Percentiles rank a stretch among this genome's conserved stretches.
Evolutionary conservation across 2,797 vertebrate species (phyloP).

Genomic region (Hephaestus fuliginosus): DNA sequence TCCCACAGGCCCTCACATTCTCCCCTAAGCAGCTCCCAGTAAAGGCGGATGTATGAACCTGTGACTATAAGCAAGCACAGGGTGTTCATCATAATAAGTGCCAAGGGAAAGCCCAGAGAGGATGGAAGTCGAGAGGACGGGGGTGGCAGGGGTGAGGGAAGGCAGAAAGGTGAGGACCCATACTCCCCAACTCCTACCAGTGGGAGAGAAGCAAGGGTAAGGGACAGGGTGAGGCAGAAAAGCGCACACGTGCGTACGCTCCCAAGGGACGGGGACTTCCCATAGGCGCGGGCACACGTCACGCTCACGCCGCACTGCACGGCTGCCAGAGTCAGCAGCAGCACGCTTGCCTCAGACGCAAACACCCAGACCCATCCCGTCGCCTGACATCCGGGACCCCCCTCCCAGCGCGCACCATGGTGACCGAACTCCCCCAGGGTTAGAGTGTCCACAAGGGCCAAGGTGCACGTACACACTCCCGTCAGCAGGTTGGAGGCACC

Average conservation of each 20-base stretch:
- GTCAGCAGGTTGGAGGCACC: slow-evolving; percentile 92
- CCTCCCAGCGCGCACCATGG: slow-evolving; percentile 93
- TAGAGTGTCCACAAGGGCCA: slow-evolving; percentile 90
- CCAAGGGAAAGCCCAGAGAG: slow-evolving; percentile 90
- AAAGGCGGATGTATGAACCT: slow-evolving; percentile 92
- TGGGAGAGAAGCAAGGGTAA: slow-evolving; percentile 88
- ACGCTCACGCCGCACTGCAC: slow-evolving; percentile 92
- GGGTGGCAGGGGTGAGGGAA: slow-evolving; percentile 90
- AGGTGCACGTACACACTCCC: slow-evolving; percentile 90
- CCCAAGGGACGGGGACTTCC: slow-evolving; percentile 87
- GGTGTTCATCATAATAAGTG: slow-evolving; percentile 94
- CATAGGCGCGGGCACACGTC: slow-evolving; percentile 87
- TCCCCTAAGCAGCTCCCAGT: slow-evolving; percentile 92
- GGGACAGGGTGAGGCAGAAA: slow-evolving; percentile 89
- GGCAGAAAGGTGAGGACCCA: slow-evolving; percentile 92
- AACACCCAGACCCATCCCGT: slow-evolving; percentile 94
- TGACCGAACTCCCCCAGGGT: slow-evolving; percentile 92
- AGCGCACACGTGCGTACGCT: slow-evolving; percentile 88
- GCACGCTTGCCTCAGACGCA: slow-evolving; percentile 91
- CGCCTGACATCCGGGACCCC: slow-evolving; percentile 89
- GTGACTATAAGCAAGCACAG: slow-evolving; percentile 94
- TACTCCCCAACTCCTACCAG: slow-evolving; percentile 92
- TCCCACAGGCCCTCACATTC: slow-evolving; percentile 93
- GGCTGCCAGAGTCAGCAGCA: slow-evolving; percentile 92
- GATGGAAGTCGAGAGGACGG: slow-evolving; percentile 85